Evolutionary conservation across 2,888 invertebrate species (phyloP).

Genomic region (Ochropleura plecta): DNA sequence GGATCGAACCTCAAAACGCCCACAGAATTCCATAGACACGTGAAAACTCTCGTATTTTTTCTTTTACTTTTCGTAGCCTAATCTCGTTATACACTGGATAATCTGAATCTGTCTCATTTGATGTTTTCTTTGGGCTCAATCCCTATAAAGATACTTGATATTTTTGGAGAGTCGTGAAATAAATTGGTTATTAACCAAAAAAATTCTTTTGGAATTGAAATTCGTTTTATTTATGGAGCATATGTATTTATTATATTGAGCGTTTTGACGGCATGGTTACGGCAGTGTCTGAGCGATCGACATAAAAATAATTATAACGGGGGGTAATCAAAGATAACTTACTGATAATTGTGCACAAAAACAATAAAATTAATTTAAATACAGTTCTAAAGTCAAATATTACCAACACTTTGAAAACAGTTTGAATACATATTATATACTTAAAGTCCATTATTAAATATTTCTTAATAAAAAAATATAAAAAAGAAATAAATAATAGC

Average conservation of each 20-base stretch:
- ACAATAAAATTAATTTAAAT: no score
- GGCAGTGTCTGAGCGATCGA: no score
- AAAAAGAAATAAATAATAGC: no score
- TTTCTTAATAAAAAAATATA: no score
- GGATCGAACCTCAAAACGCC: slow-evolving; percentile 21
- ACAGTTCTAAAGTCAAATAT: no score
- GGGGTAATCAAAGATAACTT: no score
- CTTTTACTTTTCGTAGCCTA: slow-evolving; percentile 26
- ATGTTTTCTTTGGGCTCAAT: slow-evolving; percentile 1
- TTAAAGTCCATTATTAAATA: no score
- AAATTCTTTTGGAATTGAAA: background rate
- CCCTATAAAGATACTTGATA: slow-evolving; percentile 4
- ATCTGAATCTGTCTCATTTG: slow-evolving; percentile 21
- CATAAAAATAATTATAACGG: no score
- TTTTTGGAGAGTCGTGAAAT: slow-evolving; percentile 3
- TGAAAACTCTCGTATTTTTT: slow-evolving; percentile 1
- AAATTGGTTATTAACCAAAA: background rate
- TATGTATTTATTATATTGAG: background rate
- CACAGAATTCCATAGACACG: slow-evolving; percentile 5
- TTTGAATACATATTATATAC: no score
- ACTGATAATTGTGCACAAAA: no score
- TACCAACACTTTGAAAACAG: no score
- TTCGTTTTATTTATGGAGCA: background rate
- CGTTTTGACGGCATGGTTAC: no score
- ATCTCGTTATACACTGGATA: slow-evolving; percentile 39